Conservation (phyloP, 2,888 invertebrate species). For the Dendrolimus houi region DNA sequence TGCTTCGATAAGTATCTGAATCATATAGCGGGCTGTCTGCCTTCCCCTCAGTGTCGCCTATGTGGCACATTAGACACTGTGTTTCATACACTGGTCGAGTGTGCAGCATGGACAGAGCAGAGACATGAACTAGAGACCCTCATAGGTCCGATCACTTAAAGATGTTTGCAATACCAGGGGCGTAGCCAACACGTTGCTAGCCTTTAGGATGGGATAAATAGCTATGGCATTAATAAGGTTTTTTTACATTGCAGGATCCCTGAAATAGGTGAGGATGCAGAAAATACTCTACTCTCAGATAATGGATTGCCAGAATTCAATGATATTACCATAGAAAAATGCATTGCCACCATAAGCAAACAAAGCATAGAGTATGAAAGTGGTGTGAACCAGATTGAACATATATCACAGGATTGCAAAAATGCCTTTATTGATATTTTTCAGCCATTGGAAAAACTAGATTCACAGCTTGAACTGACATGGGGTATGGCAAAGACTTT, state of each 20-base stretch:
- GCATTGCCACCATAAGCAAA: slow-evolving; percentile 89
- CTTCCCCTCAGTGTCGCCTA: too few species aligned
- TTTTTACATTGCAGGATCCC: slow-evolving; percentile 77
- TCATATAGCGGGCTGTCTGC: too few species aligned
- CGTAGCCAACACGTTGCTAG: too few species aligned
- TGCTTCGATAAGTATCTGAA: too few species aligned
- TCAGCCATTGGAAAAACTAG: slow-evolving; percentile 83
- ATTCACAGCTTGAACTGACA: slow-evolving; percentile 85
- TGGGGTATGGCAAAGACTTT: slow-evolving; percentile 93
- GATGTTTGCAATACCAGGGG: too few species aligned
- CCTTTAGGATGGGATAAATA: too few species aligned
- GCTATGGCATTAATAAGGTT: slow-evolving; percentile 1
- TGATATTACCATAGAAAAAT: slow-evolving; percentile 87
- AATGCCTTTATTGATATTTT: slow-evolving; percentile 83
- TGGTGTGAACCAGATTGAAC: slow-evolving; percentile 81
- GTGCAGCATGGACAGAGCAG: too few species aligned
- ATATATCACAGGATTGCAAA: slow-evolving; percentile 49
- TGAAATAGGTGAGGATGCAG: slow-evolving; percentile 89
- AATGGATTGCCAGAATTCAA: slow-evolving; percentile 88
- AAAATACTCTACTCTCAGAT: slow-evolving; percentile 84
- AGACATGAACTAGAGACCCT: too few species aligned
- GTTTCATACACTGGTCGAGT: too few species aligned
- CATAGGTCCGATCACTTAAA: too few species aligned
- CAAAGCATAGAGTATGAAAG: slow-evolving; percentile 89
- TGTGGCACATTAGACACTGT: too few species aligned